Conservation (phyloP, 2,113 vertebrate genomes). For the Tychaedon coryphoeus region DNA sequence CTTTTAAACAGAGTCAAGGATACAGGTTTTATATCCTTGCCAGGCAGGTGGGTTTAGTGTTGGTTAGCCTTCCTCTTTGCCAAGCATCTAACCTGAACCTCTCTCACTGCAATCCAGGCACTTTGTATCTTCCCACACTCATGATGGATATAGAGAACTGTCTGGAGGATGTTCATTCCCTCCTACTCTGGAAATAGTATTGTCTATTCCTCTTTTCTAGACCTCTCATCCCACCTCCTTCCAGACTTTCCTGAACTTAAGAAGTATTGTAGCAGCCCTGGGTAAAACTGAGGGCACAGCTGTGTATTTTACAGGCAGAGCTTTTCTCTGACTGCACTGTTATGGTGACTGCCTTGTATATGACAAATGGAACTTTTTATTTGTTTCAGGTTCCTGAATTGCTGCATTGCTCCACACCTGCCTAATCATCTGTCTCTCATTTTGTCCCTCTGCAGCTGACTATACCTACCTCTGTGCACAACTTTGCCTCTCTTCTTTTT, state of each 20-base stretch:
- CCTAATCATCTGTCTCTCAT: neutral
- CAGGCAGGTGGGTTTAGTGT: neutral
- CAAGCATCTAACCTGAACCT: neutral
- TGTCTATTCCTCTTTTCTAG: neutral
- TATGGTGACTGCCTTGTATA: neutral
- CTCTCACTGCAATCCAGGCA: neutral
- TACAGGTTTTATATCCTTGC: neutral
- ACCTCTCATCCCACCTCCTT: neutral
- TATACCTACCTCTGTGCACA: neutral
- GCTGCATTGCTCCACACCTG: neutral
- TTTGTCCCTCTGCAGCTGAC: neutral
- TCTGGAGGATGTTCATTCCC: neutral
- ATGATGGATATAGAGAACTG: neutral
- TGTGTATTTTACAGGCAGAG: neutral
- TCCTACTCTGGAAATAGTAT: neutral
- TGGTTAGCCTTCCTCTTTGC: neutral
- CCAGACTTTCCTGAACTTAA: neutral
- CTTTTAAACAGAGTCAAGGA: neutral
- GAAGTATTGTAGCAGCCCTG: neutral
- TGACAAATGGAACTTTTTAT: constrained; percentile 1
- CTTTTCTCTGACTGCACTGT: neutral
- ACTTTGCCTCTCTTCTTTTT: neutral
- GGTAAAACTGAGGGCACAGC: neutral
- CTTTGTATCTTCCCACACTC: neutral
- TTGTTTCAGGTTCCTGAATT: neutral